Conservation (phyloP, 2,888 invertebrate species). For the Nephrotoma guestfalica region DNA sequence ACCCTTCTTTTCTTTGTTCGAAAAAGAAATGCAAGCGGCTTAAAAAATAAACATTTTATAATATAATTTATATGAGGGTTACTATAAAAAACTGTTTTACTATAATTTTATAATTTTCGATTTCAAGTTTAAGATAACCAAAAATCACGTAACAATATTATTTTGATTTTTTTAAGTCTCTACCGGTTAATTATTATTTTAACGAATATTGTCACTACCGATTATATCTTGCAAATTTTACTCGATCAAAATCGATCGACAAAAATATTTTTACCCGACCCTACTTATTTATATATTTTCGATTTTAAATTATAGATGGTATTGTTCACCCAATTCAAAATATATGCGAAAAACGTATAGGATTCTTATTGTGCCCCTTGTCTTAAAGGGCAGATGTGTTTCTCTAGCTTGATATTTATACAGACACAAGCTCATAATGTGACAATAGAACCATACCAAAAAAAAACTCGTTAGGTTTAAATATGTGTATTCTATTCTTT, state of each 20-base stretch:
- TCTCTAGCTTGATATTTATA: not conserved
- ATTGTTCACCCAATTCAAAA: not conserved
- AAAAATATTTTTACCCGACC: not conserved
- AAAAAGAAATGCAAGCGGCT: constrained; percentile 5
- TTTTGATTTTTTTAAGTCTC: not conserved
- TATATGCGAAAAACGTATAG: not conserved
- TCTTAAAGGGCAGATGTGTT: constrained; percentile 7
- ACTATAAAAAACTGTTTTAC: not conserved
- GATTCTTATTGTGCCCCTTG: constrained; percentile 6
- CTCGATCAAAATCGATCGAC: not conserved
- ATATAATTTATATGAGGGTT: constrained; percentile 2
- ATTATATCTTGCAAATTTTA: not conserved
- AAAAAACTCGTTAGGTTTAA: constrained; percentile 2
- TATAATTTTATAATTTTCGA: not conserved
- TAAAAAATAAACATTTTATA: not conserved
- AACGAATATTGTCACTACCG: not conserved
- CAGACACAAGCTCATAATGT: constrained; percentile 1
- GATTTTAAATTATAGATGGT: not conserved
- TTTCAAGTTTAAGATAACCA: not conserved
- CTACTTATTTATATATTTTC: not conserved
- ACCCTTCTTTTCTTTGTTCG: constrained; percentile 3
- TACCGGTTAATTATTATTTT: not conserved
- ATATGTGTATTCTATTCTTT: not conserved
- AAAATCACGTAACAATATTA: not conserved
- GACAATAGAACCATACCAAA: constrained; percentile 1